Base-by-base conservation (phyloP, 2,113 vertebrate genomes). In the Nycticorax nycticorax region DNA sequence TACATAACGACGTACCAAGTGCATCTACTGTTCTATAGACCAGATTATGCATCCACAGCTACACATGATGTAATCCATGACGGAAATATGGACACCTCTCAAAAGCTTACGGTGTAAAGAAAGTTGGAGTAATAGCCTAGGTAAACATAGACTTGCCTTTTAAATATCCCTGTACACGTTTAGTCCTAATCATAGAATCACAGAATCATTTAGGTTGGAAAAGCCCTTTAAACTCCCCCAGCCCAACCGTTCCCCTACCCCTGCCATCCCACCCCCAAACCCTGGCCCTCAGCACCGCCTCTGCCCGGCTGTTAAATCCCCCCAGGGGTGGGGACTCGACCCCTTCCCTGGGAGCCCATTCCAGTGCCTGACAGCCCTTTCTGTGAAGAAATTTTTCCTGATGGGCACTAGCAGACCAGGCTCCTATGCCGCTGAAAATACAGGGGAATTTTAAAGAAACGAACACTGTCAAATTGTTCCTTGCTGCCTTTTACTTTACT, bases 11-110 rank as follows among this genome's bases (percentile, higher is more conserved):
- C 1, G 14, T 4, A 48, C 50, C 47, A 11, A 37, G 64, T 18
- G 50, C 76, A 27, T 9, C 50, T 43, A 15, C 45, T 48, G 76
- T 13, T 69, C 84, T 67, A 63, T 8, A 41, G 56, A 20, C 37
- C 64, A 41, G 27, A 16, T 50, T 23, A 60, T 14, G 30, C 3
- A 62, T 10, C 84, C 14, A 4, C 39, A 73, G 75, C 78, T 48
- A 41, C 32, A 26, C 16, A 0, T 1, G 24, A 15, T 1, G 9
- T n/a, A 27, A 68, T 28, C 30, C 39, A 22, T 21, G 33, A 5
- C 1, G 1, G 52, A 75, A 60, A 60, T 14, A 37, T 0, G 17
- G 85, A 16, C 47, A 19, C 3, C 24, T 43, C 84, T 53, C 55
- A 5, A 5, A 23, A 37, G 50, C n/a, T 71, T 27, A 33, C 18